Evolutionary conservation across 2,888 invertebrate genomes (phyloP).

Genomic region (Sphaerophoria rueppellii): DNA sequence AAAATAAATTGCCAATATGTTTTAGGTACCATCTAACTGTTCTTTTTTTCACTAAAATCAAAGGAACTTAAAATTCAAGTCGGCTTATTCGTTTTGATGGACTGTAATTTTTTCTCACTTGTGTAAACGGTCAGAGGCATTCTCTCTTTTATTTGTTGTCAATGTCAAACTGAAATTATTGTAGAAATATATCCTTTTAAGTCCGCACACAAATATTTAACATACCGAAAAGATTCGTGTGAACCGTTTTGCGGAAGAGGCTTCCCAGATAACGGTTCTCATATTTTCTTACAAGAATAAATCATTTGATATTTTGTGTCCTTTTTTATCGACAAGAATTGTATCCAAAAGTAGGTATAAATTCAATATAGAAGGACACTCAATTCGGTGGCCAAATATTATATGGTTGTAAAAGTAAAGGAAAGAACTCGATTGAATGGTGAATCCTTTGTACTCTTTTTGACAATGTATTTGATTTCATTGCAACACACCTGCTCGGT

Average conservation of each 20-base stretch:
- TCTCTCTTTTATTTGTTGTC: too few species aligned
- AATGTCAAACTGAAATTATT: too few species aligned
- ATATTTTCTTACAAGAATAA: slow-evolving; percentile 10
- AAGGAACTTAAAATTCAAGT: slow-evolving; percentile 62
- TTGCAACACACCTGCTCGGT: slow-evolving; percentile 55
- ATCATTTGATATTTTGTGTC: slow-evolving; percentile 59
- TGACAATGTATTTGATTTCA: slow-evolving; percentile 11
- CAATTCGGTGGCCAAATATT: slow-evolving; percentile 50
- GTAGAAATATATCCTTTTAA: too few species aligned
- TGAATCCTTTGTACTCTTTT: not conserved
- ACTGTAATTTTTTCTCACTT: too few species aligned
- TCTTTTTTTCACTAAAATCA: not conserved
- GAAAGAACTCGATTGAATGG: not conserved
- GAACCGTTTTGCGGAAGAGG: slow-evolving; percentile 44
- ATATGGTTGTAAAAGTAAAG: not conserved
- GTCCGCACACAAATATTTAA: too few species aligned
- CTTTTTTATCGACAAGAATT: slow-evolving; percentile 14
- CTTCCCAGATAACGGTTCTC: slow-evolving; percentile 63
- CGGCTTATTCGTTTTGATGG: slow-evolving; percentile 61
- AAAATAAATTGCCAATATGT: too few species aligned
- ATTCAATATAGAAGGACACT: slow-evolving; percentile 34
- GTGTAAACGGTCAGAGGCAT: too few species aligned
- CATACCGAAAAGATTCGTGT: too few species aligned
- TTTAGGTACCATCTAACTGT: too few species aligned
- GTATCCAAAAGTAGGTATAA: slow-evolving; percentile 3